A percentile compares a stretch with the other conserved stretches of the same genome.
These are phyloP conservation scores for Epizoanthus fatuus DNA, from an alignment of 92 coral and sea anemone species.

Conservation along the genomic window DNA sequence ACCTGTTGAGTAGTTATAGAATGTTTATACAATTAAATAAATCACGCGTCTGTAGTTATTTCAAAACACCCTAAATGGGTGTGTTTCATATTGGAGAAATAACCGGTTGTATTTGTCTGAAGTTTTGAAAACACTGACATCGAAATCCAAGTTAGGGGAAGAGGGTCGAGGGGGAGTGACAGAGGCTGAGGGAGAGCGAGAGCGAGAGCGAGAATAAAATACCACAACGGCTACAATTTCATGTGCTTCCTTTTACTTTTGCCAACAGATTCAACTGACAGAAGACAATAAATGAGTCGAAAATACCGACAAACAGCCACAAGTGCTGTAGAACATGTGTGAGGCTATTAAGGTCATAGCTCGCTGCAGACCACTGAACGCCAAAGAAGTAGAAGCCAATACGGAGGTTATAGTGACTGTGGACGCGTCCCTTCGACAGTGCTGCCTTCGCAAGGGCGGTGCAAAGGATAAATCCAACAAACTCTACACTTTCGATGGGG, in stretches of 20 bases:
- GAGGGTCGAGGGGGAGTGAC: too few relatives aligned
- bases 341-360: conserved; percentile 83
- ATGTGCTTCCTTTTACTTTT: too few relatives aligned
- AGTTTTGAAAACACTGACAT: too few relatives aligned
- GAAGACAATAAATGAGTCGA: conserved; percentile 28
- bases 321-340: conserved; percentile 47
- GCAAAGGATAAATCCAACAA: conserved; percentile 59
- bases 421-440: conserved; percentile 74
- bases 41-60: too few relatives aligned
- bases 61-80: too few relatives aligned
- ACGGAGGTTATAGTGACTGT: conserved; percentile 75
- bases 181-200: too few relatives aligned
- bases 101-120: too few relatives aligned
- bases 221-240: too few relatives aligned
- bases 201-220: too few relatives aligned
- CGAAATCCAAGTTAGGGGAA: too few relatives aligned
- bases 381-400: conserved; percentile 73
- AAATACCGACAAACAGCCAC: conserved; percentile 27
- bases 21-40: background rate
- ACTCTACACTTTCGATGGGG: conserved; percentile 87
- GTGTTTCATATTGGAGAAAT: too few relatives aligned
- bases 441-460: conserved; percentile 61
- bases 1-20: background rate
- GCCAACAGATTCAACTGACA: background rate
- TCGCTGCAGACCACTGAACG: conserved; percentile 89